Evolutionary conservation across 2,888 invertebrate species (phyloP), one percentile per base, ranked within the genome.

Genomic region (Tridacna gigas): DNA sequence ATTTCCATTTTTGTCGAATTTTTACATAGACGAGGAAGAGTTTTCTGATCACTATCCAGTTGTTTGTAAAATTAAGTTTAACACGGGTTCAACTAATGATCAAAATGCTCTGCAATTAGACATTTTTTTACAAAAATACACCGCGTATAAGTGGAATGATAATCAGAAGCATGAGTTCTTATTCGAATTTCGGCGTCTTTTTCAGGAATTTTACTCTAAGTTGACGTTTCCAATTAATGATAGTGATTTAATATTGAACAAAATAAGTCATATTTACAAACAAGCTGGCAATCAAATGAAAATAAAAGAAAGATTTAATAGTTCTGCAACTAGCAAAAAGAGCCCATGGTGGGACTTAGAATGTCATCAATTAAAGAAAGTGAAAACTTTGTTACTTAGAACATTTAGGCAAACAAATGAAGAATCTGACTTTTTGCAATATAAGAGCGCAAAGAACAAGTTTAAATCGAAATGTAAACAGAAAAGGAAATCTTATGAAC

Each of bases 381-480:
- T 13, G 18, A 51, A 51, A 51, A 51, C 51, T 13, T 13, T 51
- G 18, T 12, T 18, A 13, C 51, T 51, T 12, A 12, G 51, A 51
- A 51, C 13, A 18, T 51, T 51, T 18, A 51, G 51, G 51, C 12
- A 51, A 51, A 51, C 51, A 51, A 51, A 51, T 18, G 51, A 12
- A 51, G 51, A 51, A 18, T 51, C 51, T 51, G 51, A 51, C 18
- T 51, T 51, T 51, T 51, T 51, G 51, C 12, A 13, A 51, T 51
- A 51, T 18, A 51, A 51, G 51, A 51, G 12, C 18, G 51, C 51
- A 18, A 12, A 51, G n/a, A n/a, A n/a, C n/a, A n/a, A n/a, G n/a
- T n/a, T n/a, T n/a, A n/a, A n/a, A n/a, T n/a, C n/a, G n/a, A 51
- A 51, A 51, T 51, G 51, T 51, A 51, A 51, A 51, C 51, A 51